A percentile compares a stretch with the other conserved stretches of the same genome.
These are phyloP conservation scores for Eristalis arbustorum DNA, from an alignment of 2,888 invertebrate species.

Conservation along the genomic window DNA sequence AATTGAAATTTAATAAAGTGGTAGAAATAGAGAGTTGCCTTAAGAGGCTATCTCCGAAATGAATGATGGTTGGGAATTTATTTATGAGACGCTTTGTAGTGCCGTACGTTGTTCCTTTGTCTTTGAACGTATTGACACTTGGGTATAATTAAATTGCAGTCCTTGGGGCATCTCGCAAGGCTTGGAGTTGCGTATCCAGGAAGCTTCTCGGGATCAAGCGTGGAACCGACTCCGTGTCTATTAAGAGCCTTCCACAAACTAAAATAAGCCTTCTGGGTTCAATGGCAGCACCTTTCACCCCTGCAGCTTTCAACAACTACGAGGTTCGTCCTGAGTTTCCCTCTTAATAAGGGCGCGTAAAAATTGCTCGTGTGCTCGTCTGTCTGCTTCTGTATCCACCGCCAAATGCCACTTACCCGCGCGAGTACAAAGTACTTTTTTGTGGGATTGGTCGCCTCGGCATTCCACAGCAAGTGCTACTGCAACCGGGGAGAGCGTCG, in stretches of 20 bases:
- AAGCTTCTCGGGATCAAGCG: too few species aligned
- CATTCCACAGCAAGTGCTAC: slow-evolving; percentile 35
- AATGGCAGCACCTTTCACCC: too few species aligned
- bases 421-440: slow-evolving; percentile 32
- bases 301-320: too few species aligned
- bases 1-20: neutral
- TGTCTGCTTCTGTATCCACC: neutral
- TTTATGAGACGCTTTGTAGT: neutral
- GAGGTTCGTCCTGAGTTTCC: neutral
- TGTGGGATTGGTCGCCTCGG: slow-evolving; percentile 26
- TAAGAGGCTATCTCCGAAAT: neutral
- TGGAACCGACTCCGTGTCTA: too few species aligned
- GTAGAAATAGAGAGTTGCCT: neutral
- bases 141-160: neutral
- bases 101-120: neutral
- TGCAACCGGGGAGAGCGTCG: neutral
- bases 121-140: neutral
- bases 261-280: too few species aligned
- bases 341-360: neutral
- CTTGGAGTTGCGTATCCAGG: too few species aligned
- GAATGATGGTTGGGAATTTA: neutral
- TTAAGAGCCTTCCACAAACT: too few species aligned
- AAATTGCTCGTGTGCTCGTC: neutral
- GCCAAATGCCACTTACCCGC: neutral
- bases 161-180: neutral